Conservation (phyloP, 2,797 vertebrate genomes). For the Microtus californicus region DNA sequence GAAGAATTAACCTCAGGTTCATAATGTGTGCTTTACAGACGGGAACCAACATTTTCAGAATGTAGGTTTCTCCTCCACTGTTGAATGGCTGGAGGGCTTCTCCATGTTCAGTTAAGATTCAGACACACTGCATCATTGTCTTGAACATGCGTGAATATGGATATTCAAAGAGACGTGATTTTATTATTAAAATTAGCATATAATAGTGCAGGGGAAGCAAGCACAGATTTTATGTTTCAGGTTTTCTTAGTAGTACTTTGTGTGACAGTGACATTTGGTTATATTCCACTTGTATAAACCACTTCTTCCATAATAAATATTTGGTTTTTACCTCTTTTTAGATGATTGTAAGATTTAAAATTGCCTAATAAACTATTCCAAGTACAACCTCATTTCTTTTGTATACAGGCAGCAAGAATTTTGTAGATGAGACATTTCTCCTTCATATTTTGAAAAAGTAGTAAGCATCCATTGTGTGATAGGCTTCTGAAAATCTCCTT, state of each 20-base stretch:
- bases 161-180: background rate
- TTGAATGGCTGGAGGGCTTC: background rate
- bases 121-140: background rate
- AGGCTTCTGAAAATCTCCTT: background rate
- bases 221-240: background rate
- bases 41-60: background rate
- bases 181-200: background rate
- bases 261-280: background rate
- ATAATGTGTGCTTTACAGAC: background rate
- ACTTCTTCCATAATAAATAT: background rate
- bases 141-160: background rate
- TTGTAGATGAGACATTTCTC: background rate
- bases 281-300: background rate
- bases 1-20: background rate
- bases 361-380: background rate
- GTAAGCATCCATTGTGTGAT: background rate
- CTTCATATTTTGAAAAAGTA: background rate
- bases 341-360: background rate
- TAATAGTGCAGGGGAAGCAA: background rate
- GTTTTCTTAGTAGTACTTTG: background rate
- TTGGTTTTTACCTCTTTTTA: background rate
- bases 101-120: background rate
- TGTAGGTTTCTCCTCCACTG: background rate
- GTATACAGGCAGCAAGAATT: constrained; percentile 10
- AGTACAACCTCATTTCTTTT: background rate